Conservation (phyloP, 2,113 vertebrate species). For the Caretta caretta region DNA sequence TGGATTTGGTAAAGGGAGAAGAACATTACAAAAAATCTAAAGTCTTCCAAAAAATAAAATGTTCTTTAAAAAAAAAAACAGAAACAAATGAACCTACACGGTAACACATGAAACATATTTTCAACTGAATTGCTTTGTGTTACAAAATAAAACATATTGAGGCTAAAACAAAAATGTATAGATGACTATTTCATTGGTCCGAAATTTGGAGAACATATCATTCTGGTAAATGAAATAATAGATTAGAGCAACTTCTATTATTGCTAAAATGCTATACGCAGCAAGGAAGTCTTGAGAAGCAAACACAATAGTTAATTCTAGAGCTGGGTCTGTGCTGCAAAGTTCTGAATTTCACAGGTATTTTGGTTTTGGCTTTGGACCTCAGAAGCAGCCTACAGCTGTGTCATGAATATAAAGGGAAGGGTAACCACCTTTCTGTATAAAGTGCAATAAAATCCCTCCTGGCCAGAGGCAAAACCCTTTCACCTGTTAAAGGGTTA, state of each 20-base stretch:
- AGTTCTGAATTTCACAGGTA: neutral
- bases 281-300: slow-evolving; percentile 2
- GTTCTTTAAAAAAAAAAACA: neutral
- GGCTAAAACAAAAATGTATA: slow-evolving; percentile 18
- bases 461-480: too few species aligned
- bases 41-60: neutral
- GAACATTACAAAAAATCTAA: neutral
- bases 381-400: neutral
- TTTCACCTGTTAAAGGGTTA: too few species aligned
- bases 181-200: neutral
- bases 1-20: neutral
- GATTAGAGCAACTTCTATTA: slow-evolving; percentile 15
- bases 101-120: neutral
- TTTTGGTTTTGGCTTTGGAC: neutral
- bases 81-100: neutral
- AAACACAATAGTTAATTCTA: slow-evolving; percentile 52
- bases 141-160: slow-evolving; percentile 1
- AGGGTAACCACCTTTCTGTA: too few species aligned
- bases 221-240: neutral
- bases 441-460: too few species aligned
- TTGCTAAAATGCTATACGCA: neutral
- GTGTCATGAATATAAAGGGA: too few species aligned
- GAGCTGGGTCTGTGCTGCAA: accelerated
- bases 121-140: slow-evolving; percentile 5
- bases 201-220: neutral